Evolutionary conservation across 2,113 vertebrate genomes (phyloP).

Genomic region (Tenebrosternarchus preto): DNA sequence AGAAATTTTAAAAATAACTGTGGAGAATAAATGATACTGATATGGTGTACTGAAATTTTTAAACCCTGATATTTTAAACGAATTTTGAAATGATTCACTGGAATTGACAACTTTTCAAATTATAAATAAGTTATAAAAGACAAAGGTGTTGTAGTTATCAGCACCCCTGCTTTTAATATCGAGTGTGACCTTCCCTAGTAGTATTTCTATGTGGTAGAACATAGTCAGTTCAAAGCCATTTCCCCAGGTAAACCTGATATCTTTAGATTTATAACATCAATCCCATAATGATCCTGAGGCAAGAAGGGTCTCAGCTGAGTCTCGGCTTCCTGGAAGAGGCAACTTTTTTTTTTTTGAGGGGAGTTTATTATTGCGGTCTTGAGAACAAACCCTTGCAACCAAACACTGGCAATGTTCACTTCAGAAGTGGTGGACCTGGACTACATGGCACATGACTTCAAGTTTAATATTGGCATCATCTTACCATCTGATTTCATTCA

Average conservation of each 20-base stretch:
- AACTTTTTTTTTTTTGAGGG: neutral
- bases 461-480: neutral
- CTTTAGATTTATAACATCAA: no score
- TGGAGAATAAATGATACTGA: neutral
- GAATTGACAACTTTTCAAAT: neutral
- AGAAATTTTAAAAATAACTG: no score
- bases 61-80: no score
- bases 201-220: no score
- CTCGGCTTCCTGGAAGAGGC: neutral
- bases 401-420: neutral
- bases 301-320: neutral
- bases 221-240: no score
- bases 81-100: neutral
- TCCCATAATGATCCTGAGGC: no score
- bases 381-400: neutral
- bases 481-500: conserved; percentile 8
- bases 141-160: no score
- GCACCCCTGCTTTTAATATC: no score
- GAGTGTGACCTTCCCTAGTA: no score
- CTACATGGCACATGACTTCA: neutral
- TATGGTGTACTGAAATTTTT: neutral
- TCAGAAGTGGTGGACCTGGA: neutral
- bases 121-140: neutral
- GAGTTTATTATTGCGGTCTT: neutral
- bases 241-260: no score